A percentile compares a stretch with the other conserved stretches of the same genome.
phyloP scores from a whole-genome alignment of 2,113 vertebrate genomes.

The Chionodraco myersi region DNA sequence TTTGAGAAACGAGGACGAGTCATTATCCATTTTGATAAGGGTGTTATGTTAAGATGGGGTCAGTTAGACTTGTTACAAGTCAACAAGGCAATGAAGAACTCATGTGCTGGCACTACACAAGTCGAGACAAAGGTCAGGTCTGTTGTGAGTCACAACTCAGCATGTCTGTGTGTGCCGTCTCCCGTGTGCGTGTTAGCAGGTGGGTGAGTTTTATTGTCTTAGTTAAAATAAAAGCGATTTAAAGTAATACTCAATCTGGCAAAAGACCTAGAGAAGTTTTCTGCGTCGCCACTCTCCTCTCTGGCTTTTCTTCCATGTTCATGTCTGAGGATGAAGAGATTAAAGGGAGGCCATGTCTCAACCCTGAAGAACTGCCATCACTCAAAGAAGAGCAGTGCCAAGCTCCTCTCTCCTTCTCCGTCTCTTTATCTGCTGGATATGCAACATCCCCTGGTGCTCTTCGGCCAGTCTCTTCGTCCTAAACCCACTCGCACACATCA shows the following conservation, averaged over 20 bases:
- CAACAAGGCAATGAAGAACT: conserved; percentile 21
- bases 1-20: conserved; percentile 49
- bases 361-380: conserved; percentile 67
- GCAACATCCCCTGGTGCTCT: conserved; percentile 63
- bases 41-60: conserved; percentile 58
- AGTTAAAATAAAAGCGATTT: conserved; percentile 72
- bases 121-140: conserved; percentile 34
- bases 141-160: conserved; percentile 53
- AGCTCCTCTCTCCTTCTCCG: conserved; percentile 59
- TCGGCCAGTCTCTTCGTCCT: conserved; percentile 50
- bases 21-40: conserved; percentile 60
- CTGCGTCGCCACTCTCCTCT: conserved; percentile 52
- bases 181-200: conserved; percentile 42
- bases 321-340: conserved; percentile 74
- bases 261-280: conserved; percentile 52
- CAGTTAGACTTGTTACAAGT: conserved; percentile 51
- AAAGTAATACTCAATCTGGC: conserved; percentile 76
- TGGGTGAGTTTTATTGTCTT: conserved; percentile 59
- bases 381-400: conserved; percentile 71
- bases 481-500: conserved; percentile 50
- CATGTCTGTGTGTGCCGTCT: conserved; percentile 47
- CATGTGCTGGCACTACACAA: conserved; percentile 30
- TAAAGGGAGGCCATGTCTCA: conserved; percentile 72
- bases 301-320: conserved; percentile 64
- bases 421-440: conserved; percentile 50